Percentiles rank a stretch among this genome's conserved stretches.
Evolutionary conservation across 2,113 vertebrate genomes (phyloP).

Genomic region (Tupaia chinensis): DNA sequence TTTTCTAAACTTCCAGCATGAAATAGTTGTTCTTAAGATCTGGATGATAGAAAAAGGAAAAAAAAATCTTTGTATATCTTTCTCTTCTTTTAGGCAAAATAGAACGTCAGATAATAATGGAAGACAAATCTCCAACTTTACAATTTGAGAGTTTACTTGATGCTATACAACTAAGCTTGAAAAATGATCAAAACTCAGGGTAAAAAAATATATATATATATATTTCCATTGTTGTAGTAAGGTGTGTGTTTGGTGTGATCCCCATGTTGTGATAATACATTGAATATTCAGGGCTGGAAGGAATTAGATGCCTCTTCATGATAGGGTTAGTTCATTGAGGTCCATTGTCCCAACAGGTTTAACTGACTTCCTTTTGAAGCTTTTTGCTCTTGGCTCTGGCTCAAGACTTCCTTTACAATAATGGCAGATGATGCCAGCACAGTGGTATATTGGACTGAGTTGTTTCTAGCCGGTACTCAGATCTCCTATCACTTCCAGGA

Average conservation of each 20-base stretch:
- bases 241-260: not conserved
- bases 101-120: conserved; percentile 84
- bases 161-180: conserved; percentile 86
- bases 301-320: not conserved
- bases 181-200: conserved; percentile 89
- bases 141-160: conserved; percentile 86
- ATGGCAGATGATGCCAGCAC: not conserved
- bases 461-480: not conserved
- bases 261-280: not conserved
- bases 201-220: conserved; percentile 78
- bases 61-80: conserved; percentile 38
- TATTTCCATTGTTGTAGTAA: not conserved
- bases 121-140: conserved; percentile 71
- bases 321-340: too few species aligned
- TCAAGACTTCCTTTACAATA: not conserved
- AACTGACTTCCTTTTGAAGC: not conserved
- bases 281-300: not conserved
- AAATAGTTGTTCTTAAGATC: conserved; percentile 31
- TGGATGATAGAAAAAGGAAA: not conserved
- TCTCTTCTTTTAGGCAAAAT: conserved; percentile 87
- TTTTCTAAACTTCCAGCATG: conserved; percentile 24
- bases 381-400: not conserved
- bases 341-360: not conserved
- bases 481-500: not conserved
- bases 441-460: not conserved